Base-by-base conservation (phyloP, 2,888 invertebrate genomes). In the Meliscaeva auricollis region DNA sequence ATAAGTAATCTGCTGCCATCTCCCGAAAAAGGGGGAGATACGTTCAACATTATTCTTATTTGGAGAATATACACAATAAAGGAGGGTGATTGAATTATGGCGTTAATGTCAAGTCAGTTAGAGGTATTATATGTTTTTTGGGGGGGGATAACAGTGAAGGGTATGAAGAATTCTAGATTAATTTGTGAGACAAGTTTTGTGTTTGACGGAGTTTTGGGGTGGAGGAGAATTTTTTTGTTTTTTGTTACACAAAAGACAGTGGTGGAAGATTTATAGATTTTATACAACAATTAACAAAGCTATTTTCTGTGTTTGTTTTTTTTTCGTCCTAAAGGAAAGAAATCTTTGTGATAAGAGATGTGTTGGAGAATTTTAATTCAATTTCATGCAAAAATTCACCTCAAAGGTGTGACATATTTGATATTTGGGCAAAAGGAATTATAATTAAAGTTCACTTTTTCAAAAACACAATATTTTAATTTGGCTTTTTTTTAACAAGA, bases 61-160 rank as follows among this genome's bases (percentile, higher is more conserved):
- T 52, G 5, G 13, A 68, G 22, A 50, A 80, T 15, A 80, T 15
- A 64, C 32, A 56, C 54, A 66, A 41, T 76, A 56, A 62, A 69
- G 76, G 81, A 68, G 76, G 76, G 76, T 81, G 85, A 85, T 85
- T 85, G 85, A 85, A 68, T 85, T 85, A 85, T 85, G 80, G 85
- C 85, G 85, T 81, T 85, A 76, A 81, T 81, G 76, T 77, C 81
- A 77, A 80, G 75, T 32, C 44, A 41, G 38, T 66, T 58, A 79
- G 64, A 64, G 73, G 72, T 73, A 58, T 58, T 79, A 66, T 66
- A 38, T 30, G 38, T 13, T 17, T 44, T 5, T n/a, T n/a, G n/a
- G 0, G 13, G 26, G 6, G 15, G 62, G 26, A 3, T 26, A 3
- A 32, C 1, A 3, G 30, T 13, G 38, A 60, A 2, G 50, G 20